Percentiles rank a stretch among this genome's conserved stretches.
Evolutionary conservation across 2,888 invertebrate species (phyloP).

Genomic region (Oithona nana): DNA sequence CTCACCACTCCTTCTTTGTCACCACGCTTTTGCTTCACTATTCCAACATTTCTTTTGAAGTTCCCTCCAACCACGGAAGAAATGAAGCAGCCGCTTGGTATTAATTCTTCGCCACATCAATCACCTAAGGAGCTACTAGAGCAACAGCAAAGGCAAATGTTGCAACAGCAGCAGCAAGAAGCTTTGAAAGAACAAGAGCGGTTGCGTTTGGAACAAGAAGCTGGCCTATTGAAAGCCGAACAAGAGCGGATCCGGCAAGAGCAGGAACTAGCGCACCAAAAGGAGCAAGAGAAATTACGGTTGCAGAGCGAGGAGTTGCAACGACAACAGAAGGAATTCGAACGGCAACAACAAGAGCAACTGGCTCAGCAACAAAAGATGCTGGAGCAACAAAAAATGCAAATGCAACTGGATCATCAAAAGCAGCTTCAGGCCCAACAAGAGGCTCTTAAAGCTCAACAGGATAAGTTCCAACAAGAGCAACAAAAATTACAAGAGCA

Average conservation of each 20-base stretch:
- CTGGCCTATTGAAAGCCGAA: background rate
- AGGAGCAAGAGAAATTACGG: background rate
- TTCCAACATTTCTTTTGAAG: background rate
- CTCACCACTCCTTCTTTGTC: background rate
- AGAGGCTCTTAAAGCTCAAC: background rate
- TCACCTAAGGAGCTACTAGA: too few species aligned
- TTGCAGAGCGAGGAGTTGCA: background rate
- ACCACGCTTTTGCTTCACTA: background rate
- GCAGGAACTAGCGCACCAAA: background rate
- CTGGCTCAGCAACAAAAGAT: background rate
- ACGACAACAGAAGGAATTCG: background rate
- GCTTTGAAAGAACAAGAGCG: background rate
- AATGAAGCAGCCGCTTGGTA: too few species aligned
- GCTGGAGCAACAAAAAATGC: conserved; percentile 1
- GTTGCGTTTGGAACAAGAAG: too few species aligned
- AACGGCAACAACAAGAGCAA: background rate
- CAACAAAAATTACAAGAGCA: background rate
- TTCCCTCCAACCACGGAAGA: background rate
- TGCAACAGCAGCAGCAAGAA: too few species aligned
- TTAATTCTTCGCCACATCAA: too few species aligned
- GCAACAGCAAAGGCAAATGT: too few species aligned
- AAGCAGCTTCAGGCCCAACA: background rate
- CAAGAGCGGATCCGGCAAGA: conserved; percentile 2
- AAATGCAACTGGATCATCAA: background rate
- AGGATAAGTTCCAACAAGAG: background rate